Conservation (phyloP, 2,113 vertebrate genomes). For the Herpailurus yagouaroundi region DNA sequence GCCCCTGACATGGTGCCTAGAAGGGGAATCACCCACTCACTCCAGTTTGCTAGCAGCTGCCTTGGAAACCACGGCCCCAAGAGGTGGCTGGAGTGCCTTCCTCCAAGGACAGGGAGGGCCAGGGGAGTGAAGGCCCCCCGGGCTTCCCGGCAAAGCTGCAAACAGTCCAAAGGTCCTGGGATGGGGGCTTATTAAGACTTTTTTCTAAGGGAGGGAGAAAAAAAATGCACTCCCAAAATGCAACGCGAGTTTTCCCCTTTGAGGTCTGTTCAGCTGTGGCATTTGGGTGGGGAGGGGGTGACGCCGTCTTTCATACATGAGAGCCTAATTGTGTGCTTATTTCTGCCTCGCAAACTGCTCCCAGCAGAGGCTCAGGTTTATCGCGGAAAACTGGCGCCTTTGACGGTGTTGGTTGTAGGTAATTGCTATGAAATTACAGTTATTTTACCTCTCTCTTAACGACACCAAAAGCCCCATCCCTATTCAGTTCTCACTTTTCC, state of each 20-base stretch:
- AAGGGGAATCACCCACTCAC: neutral
- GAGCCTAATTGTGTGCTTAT: neutral
- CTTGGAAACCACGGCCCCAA: accelerated
- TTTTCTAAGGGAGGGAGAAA: neutral
- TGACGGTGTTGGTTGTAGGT: neutral
- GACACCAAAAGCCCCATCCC: neutral
- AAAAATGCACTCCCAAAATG: neutral
- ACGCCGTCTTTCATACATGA: neutral
- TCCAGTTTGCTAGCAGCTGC: neutral
- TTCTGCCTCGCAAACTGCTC: slow-evolving; percentile 16
- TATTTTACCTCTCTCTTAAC: slow-evolving; percentile 47
- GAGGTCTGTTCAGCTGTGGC: neutral
- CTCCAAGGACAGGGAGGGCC: neutral
- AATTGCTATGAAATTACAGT: slow-evolving; percentile 61
- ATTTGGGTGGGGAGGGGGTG: accelerated
- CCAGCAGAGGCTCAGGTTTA: slow-evolving; percentile 40
- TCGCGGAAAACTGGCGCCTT: slow-evolving; percentile 50
- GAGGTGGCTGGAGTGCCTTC: too few species aligned
- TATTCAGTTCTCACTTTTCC: slow-evolving; percentile 58
- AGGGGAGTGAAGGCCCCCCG: accelerated
- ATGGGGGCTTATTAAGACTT: neutral
- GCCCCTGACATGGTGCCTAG: too few species aligned
- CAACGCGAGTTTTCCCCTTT: neutral
- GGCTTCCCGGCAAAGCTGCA: neutral
- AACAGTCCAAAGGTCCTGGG: neutral